A percentile compares a stretch with the other conserved stretches of the same genome.
These are phyloP conservation scores for Colletes latitarsis DNA, from an alignment of 1,140 invertebrate genomes.

Conservation along the genomic window DNA sequence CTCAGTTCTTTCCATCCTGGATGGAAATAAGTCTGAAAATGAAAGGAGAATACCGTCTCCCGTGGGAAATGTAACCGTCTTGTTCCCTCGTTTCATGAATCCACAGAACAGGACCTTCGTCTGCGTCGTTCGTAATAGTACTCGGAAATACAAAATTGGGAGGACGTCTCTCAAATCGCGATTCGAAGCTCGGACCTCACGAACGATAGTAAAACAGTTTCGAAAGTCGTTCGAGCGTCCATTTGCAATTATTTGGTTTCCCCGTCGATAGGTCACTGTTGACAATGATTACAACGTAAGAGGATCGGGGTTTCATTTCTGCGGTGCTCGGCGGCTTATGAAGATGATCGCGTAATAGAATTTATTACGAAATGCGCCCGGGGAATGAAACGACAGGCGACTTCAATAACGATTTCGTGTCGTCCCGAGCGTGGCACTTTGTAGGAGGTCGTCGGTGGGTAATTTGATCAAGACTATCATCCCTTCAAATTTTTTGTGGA, in stretches of 20 bases:
- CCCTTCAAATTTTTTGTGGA: not conserved
- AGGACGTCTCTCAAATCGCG: constrained; percentile 23
- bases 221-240: not conserved
- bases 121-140: not conserved
- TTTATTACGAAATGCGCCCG: constrained; percentile 36
- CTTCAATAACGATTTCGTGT: constrained; percentile 31
- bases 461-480: constrained; percentile 22
- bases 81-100: constrained; percentile 38
- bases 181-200: not conserved
- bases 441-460: constrained; percentile 1
- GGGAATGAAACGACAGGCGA: not conserved
- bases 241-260: not conserved
- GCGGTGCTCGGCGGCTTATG: not conserved
- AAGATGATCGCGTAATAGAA: constrained; percentile 37
- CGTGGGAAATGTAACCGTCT: constrained; percentile 47
- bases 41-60: constrained; percentile 41
- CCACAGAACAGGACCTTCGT: not conserved
- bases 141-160: not conserved
- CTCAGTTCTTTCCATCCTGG: constrained; percentile 26
- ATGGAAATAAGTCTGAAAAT: constrained; percentile 52
- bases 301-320: constrained; percentile 39
- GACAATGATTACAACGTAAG: constrained; percentile 16
- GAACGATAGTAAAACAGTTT: too few species aligned
- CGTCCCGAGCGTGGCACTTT: constrained; percentile 28
- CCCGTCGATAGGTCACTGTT: not conserved